Evolutionary conservation across 2,113 vertebrate genomes (phyloP), one percentile per base, ranked within the genome.

Genomic region (Romanogobio albipinnatus): DNA sequence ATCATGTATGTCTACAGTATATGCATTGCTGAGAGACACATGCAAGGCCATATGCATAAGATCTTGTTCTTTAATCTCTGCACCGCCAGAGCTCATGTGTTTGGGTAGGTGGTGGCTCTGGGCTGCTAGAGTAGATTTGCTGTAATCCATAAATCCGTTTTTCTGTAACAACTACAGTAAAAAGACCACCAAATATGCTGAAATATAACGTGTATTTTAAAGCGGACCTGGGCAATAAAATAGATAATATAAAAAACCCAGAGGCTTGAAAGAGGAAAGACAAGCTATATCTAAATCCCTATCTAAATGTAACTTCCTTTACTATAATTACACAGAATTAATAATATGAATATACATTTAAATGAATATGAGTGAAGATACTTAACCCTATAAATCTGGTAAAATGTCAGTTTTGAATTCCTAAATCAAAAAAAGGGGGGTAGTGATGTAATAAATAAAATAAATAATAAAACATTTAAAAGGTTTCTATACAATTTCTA

Each of bases 61-160:
- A 43, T 71, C 9, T 19, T n/a, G 39, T 6, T 19, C 33, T 68
- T 39, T 68, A 68, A 36, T 68, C 29, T 68, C 29, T 56, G 64
- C 15, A 19, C 14, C 3, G 3, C 26, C 64, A 33, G 64, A 9
- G 29, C 29, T 24, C 39, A 5, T 43, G 19, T 10, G 39, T 43
- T 71, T 22, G 22, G 68, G 68, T 10, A 71, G 29, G 68, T 71
- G 68, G 68, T 5, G 15, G 33, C 64, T 39, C 29, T 29, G 29
- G 14, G 64, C 17, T 13, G 9, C 3, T 43, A 71, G 19, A 71
- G 68, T 19, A 71, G 68, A 71, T 71, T 45, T 71, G 68, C 22
- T 45, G 10, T 71, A 71, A 71, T 45, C 68, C 68, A 71, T 22
- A 71, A 71, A 10, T 71, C 68, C 43, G 36, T 43, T 71, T 43